phyloP scores from a whole-genome alignment of 1,140 invertebrate genomes.

The Trinorchestia longiramus region DNA sequence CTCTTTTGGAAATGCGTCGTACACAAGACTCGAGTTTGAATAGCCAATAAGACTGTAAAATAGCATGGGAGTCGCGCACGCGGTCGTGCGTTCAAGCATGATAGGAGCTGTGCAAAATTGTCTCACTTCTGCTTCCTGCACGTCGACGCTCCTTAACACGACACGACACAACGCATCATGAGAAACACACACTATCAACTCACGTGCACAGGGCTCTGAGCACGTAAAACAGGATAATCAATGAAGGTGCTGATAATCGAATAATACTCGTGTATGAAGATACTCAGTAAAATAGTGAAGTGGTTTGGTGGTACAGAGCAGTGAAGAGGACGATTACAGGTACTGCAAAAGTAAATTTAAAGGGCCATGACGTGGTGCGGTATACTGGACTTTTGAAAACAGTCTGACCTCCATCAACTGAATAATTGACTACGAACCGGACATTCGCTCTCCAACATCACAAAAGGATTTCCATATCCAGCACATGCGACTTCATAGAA shows the following conservation, averaged over 20 bases:
- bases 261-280: background rate
- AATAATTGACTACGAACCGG: background rate
- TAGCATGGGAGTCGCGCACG: too few species aligned
- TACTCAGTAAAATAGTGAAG: background rate
- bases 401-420: background rate
- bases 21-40: background rate
- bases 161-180: too few species aligned
- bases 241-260: background rate
- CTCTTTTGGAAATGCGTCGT: background rate
- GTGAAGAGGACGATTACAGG: too few species aligned
- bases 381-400: background rate
- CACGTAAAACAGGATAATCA: background rate
- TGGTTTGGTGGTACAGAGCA: too few species aligned
- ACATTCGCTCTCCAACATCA: background rate
- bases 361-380: too few species aligned
- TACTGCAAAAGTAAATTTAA: too few species aligned
- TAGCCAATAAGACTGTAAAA: background rate
- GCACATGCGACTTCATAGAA: background rate
- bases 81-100: too few species aligned
- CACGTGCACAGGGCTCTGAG: background rate
- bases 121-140: background rate
- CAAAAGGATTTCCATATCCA: background rate
- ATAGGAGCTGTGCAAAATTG: background rate
- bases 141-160: background rate
- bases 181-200: too few species aligned